Evolutionary conservation across 1,140 invertebrate genomes (phyloP), one percentile per base, ranked within the genome.

Genomic region (Neuroterus valhalla): DNA sequence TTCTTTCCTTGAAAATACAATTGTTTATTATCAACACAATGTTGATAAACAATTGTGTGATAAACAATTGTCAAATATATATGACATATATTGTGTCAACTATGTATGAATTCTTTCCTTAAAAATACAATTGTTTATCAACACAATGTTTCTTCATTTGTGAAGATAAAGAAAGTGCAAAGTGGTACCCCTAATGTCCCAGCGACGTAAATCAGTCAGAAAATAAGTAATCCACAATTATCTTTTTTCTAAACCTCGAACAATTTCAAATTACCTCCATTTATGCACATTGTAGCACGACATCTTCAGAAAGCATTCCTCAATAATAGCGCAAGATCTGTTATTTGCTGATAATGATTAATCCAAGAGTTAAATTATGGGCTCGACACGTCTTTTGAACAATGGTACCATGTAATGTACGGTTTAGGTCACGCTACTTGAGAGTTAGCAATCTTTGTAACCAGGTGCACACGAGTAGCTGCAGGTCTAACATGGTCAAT

Each of bases 401-500:
- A 48, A 48, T 62, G 52, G 55, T 62, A 62, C 23, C 12, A 21
- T 17, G 21, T 62, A 62, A 62, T 62, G 55, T 62, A 26, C 55
- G 26, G 55, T 62, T 62, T 31, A 23, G 14, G 55, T 62, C 26
- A 62, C 55, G 55, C 55, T 62, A 62, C 23, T 62, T 38, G 14
- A 8, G n/a, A 38, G 4, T 55, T 21, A 26, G 21, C 1, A 31
- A 55, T 52, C 23, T 21, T 26, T n/a, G 10, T 31, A 31, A 62
- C 55, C 55, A 62, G 55, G 26, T 62, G 55, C 55, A 62, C 55
- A 69, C 72, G 66, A 26, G 67, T 66, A 66, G 55, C 50, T 42
- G 2, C 50, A 52, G 71, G 70, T 42, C 74, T 71, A 71, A 77
- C 72, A 67, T 26, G 68, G 62, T 62, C 45, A 78, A 81, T 78